Conservation (phyloP, 2,888 invertebrate genomes). For the Sisyra nigra region DNA sequence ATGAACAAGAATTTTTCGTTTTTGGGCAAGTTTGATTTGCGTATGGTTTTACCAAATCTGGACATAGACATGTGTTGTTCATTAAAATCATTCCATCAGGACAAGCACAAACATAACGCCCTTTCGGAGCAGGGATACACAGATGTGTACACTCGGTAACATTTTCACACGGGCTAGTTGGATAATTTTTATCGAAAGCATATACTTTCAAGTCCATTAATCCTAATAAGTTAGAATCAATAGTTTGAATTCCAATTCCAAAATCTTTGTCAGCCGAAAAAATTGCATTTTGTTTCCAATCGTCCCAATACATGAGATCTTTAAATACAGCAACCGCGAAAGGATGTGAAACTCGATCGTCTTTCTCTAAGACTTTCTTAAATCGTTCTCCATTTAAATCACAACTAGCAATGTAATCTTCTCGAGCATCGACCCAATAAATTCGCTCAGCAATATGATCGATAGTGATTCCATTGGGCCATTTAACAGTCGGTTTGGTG, state of each 20-base stretch:
- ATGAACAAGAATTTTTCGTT: slow-evolving; percentile 37
- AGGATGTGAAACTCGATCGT: slow-evolving; percentile 59
- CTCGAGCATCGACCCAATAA: slow-evolving; percentile 77
- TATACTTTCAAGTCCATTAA: slow-evolving; percentile 75
- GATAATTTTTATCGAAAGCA: slow-evolving; percentile 58
- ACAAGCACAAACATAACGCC: slow-evolving; percentile 55
- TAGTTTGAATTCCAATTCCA: slow-evolving; percentile 40
- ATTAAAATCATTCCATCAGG: slow-evolving; percentile 52
- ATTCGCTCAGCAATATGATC: slow-evolving; percentile 67
- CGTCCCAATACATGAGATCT: slow-evolving; percentile 78
- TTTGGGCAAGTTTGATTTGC: slow-evolving; percentile 55
- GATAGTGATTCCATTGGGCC: slow-evolving; percentile 79
- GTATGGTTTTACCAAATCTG: slow-evolving; percentile 43
- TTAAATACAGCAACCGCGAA: slow-evolving; percentile 77
- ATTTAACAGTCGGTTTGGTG: slow-evolving; percentile 48
- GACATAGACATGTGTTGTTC: slow-evolving; percentile 56
- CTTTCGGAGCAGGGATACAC: slow-evolving; percentile 60
- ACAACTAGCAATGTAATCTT: slow-evolving; percentile 65
- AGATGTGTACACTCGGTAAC: slow-evolving; percentile 49
- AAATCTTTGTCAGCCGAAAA: slow-evolving; percentile 66
- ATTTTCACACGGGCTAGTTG: slow-evolving; percentile 51
- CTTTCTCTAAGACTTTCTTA: slow-evolving; percentile 45
- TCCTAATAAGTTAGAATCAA: slow-evolving; percentile 35
- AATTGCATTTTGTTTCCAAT: slow-evolving; percentile 67
- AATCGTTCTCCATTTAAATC: slow-evolving; percentile 53